Percentiles rank a stretch among this genome's conserved stretches.
These are phyloP conservation scores for Cyphomyrmex costatus DNA, from an alignment of 1,140 invertebrate genomes.

Conservation along the genomic window DNA sequence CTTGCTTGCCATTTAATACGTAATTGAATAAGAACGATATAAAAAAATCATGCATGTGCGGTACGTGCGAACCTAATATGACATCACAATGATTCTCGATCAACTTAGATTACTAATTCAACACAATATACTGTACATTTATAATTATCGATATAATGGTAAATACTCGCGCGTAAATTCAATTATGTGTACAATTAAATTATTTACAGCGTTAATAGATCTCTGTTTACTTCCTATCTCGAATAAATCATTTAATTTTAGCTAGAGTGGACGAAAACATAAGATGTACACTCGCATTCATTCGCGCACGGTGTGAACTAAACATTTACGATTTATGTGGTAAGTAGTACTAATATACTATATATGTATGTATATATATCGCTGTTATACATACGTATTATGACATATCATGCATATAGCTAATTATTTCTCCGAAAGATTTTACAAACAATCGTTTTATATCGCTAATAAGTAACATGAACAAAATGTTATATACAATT, in stretches of 20 bases:
- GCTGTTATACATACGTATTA: background rate
- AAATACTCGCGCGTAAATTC: slow-evolving; percentile 73
- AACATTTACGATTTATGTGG: background rate
- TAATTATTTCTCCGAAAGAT: background rate
- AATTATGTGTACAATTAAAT: slow-evolving; percentile 77
- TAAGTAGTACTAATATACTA: slow-evolving; percentile 28
- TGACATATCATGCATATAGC: slow-evolving; percentile 22
- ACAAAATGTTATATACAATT: slow-evolving; percentile 45
- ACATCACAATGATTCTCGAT: slow-evolving; percentile 77
- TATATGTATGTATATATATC: slow-evolving; percentile 25
- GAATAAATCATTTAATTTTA: slow-evolving; percentile 72
- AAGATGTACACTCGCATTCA: slow-evolving; percentile 20
- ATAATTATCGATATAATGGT: slow-evolving; percentile 74
- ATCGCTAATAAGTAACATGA: slow-evolving; percentile 9
- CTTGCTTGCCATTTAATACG: slow-evolving; percentile 57
- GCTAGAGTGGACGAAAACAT: slow-evolving; percentile 63
- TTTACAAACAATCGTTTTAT: slow-evolving; percentile 15
- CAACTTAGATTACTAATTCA: slow-evolving; percentile 69
- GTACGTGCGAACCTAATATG: slow-evolving; percentile 65
- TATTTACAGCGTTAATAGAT: slow-evolving; percentile 77
- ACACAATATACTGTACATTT: slow-evolving; percentile 69
- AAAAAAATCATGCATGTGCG: slow-evolving; percentile 60
- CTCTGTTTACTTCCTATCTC: slow-evolving; percentile 66
- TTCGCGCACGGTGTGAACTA: slow-evolving; percentile 26
- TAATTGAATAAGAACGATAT: slow-evolving; percentile 73